Percentiles rank a stretch among this genome's conserved stretches.
phyloP scores from a whole-genome alignment of 2,113 vertebrate species.

The Etia nguti region DNA sequence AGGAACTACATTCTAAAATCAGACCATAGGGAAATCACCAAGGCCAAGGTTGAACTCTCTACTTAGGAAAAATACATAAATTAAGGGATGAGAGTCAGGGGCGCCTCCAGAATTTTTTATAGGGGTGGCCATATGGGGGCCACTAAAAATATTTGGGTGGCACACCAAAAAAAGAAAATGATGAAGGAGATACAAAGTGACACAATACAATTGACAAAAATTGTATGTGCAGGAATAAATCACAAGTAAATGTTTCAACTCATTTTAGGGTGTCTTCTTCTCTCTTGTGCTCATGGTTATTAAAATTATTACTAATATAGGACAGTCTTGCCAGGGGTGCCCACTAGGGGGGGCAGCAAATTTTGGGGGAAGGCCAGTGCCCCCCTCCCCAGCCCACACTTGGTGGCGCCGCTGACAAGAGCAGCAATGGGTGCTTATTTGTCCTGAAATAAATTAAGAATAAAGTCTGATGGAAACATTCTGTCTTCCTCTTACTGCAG shows the following conservation, averaged over 20 bases:
- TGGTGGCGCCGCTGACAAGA: neutral
- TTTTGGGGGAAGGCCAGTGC: neutral
- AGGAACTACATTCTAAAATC: neutral
- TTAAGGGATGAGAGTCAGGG: neutral
- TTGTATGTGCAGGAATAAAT: neutral
- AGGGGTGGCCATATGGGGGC: neutral
- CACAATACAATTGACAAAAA: neutral
- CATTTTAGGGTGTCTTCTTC: neutral
- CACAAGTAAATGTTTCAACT: neutral
- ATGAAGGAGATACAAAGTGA: neutral
- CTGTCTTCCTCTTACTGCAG: conserved; percentile 6
- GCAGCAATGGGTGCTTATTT: conserved; percentile 36
- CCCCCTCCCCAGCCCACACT: neutral
- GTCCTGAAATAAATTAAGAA: conserved; percentile 42
- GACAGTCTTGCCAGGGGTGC: neutral
- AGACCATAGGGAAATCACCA: neutral
- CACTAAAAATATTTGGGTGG: neutral
- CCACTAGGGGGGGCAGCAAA: neutral
- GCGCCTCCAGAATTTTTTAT: neutral
- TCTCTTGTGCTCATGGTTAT: neutral
- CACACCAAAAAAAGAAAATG: neutral
- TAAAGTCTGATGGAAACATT: conserved; percentile 6
- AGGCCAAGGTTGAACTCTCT: neutral
- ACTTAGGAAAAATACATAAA: conserved; percentile 29
- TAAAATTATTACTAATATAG: neutral